Conservation (phyloP, 2,888 invertebrate genomes). For the Thyatira batis region DNA sequence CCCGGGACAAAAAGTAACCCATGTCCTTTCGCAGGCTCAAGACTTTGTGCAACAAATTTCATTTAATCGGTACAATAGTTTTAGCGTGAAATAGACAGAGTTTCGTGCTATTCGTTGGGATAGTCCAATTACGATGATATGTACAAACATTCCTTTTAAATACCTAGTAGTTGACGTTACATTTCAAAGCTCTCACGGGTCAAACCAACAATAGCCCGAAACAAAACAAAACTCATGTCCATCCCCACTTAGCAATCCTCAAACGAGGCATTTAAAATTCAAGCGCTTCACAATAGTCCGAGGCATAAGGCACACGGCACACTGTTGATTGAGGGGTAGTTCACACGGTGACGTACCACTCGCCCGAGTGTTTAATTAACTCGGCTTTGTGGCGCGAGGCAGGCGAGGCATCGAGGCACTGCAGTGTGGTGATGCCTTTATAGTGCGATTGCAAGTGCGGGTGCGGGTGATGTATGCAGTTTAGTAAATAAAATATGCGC, state of each 20-base stretch:
- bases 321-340: neutral
- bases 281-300: neutral
- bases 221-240: neutral
- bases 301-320: neutral
- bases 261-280: neutral
- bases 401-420: neutral
- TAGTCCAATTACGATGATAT: no score
- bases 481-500: neutral
- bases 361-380: constrained; percentile 1
- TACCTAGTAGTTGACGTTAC: no score
- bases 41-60: no score
- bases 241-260: neutral
- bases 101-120: no score
- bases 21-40: no score
- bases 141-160: no score
- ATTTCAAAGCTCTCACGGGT: neutral
- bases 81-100: no score
- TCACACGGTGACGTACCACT: neutral
- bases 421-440: neutral
- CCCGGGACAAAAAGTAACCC: no score
- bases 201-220: neutral
- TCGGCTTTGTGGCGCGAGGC: neutral
- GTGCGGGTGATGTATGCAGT: neutral
- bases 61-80: no score
- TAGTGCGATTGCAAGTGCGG: neutral